Evolutionary conservation across 2,888 invertebrate genomes (phyloP).

Genomic region (Eupithecia subumbrata): DNA sequence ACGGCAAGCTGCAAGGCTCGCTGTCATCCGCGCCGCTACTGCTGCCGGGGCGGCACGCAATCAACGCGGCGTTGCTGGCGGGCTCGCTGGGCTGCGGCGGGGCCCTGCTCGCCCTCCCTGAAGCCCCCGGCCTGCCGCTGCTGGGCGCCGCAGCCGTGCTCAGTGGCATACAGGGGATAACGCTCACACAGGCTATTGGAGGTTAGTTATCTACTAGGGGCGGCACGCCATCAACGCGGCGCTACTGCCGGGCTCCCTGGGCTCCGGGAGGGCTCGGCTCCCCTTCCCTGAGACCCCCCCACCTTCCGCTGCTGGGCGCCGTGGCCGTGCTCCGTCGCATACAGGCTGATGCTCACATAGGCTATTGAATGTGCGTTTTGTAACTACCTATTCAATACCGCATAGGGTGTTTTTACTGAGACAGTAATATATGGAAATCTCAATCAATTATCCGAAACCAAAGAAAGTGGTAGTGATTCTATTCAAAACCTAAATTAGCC

Average conservation of each 20-base stretch:
- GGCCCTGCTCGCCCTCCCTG: conserved; percentile 84
- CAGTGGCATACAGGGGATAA: conserved; percentile 92
- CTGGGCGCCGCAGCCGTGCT: conserved; percentile 90
- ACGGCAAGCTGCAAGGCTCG: conserved; percentile 94
- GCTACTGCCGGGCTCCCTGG: conserved; percentile 88
- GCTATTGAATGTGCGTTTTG: conserved; percentile 90
- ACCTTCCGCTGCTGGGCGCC: conserved; percentile 89
- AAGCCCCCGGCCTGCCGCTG: conserved; percentile 88
- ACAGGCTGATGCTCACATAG: conserved; percentile 94
- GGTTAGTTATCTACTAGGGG: conserved; percentile 83
- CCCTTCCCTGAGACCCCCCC: conserved; percentile 85
- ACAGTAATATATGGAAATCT: neutral
- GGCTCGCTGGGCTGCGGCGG: conserved; percentile 90
- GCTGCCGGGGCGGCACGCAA: conserved; percentile 91
- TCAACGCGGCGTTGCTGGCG: conserved; percentile 88
- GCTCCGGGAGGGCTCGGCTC: conserved; percentile 87
- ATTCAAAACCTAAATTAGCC: neutral
- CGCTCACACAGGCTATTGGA: conserved; percentile 94
- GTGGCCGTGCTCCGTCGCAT: conserved; percentile 90
- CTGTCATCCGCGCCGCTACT: conserved; percentile 91
- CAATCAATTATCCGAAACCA: neutral
- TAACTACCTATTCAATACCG: neutral
- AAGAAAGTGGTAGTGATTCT: neutral
- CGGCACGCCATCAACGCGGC: conserved; percentile 90
- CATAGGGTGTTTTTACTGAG: neutral